phyloP scores from a whole-genome alignment of 2,113 vertebrate genomes.

The Myotis davidii region DNA sequence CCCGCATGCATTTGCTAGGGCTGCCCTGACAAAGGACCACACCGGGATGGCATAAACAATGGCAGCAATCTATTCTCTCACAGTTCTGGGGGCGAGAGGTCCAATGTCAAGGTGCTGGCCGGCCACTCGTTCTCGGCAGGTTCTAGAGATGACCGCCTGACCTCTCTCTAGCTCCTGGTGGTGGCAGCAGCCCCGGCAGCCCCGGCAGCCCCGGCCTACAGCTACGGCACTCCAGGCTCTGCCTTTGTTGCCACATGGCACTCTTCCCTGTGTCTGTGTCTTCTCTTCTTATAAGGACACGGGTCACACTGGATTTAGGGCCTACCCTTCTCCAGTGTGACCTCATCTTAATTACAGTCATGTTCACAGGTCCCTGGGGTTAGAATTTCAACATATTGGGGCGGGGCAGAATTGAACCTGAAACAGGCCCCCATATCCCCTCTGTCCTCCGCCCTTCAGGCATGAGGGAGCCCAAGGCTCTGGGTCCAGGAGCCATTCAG shows the following conservation, averaged over 20 bases:
- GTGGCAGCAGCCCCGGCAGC: neutral
- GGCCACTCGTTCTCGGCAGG: neutral
- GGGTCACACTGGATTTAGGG: neutral
- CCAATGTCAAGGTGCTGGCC: neutral
- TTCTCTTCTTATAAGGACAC: neutral
- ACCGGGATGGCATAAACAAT: neutral
- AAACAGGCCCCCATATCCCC: neutral
- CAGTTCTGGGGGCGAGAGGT: neutral
- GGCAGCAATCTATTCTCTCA: neutral
- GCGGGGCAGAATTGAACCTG: neutral
- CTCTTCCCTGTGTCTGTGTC: neutral
- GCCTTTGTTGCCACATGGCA: neutral
- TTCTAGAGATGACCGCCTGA: neutral
- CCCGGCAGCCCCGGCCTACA: neutral
- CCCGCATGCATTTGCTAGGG: accelerated
- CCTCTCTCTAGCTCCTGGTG: neutral
- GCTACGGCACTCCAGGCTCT: neutral
- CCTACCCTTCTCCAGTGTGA: neutral
- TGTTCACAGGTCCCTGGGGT: neutral
- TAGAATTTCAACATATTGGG: neutral
- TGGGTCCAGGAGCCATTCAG: neutral
- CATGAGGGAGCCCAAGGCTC: neutral
- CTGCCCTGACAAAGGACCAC: neutral
- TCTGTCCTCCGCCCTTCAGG: neutral
- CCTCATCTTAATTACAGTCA: neutral